Evolutionary conservation across 2,888 invertebrate species (phyloP), one percentile per base, ranked within the genome.

Genomic region (Agapostemon virescens): DNA sequence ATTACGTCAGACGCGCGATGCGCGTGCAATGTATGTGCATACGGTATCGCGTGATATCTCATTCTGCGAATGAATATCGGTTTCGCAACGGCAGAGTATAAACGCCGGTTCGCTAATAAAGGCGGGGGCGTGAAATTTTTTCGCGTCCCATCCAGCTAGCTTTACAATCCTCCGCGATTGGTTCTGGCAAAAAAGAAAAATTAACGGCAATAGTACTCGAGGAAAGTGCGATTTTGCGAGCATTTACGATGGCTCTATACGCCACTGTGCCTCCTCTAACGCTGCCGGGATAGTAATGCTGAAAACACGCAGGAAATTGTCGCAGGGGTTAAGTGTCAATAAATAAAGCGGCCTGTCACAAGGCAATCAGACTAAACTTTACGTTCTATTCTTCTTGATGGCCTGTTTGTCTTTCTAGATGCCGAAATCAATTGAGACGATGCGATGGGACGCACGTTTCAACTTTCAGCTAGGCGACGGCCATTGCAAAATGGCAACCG

Each of bases 291-390:
- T 61, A 40, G 79, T 74, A 70, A 81, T 23, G 70, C 17, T 61
- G 42, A 52, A 68, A 45, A 74, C 79, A 70, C 74, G 80, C 80
- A 69, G 70, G 80, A 79, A 81, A 79, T 81, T 70, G 80, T 81
- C 67, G 69, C 69, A 30, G 40, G 58, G 79, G 79, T 81, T 79
- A 79, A 74, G 74, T 74, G 80, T 79, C 79, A 79, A 81, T 79
- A 81, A 81, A 81, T 81, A 81, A 79, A 81, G 67, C 74, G 67
- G 40, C 67, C 67, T 42, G 79, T 70, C 79, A 67, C 74, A 67
- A 79, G 80, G 49, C 78, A 78, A 79, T 81, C 79, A 78, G 66
- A 33, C 79, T 71, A 77, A 79, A 55, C 68, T 79, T 79, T 71
- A 68, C 71, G 77, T 63, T 69, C 77, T 61, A 74, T 70, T 78